phyloP scores from a whole-genome alignment of 2,888 invertebrate genomes.

The Notodonta dromedarius region DNA sequence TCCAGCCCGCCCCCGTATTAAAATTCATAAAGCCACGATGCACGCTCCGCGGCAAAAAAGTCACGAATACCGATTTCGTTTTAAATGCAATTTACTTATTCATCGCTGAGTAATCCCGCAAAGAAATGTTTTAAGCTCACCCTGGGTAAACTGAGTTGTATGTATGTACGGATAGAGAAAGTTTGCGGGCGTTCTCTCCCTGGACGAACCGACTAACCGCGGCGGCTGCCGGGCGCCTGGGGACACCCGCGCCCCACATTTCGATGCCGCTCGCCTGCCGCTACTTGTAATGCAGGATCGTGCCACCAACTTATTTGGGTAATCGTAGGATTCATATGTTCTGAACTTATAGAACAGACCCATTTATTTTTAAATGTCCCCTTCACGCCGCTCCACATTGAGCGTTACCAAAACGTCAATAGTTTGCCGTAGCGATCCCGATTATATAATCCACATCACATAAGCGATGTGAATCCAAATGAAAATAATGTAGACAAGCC shows the following conservation, averaged over 20 bases:
- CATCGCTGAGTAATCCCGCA: slow-evolving; percentile 57
- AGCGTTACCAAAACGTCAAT: background rate
- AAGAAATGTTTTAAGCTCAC: slow-evolving; percentile 57
- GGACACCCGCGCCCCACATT: slow-evolving; percentile 35
- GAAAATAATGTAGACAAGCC: slow-evolving; percentile 48
- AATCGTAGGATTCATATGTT: slow-evolving; percentile 36
- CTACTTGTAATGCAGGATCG: slow-evolving; percentile 48
- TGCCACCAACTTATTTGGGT: slow-evolving; percentile 46
- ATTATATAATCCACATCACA: slow-evolving; percentile 31
- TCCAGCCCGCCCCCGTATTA: slow-evolving; percentile 45
- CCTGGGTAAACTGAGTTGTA: slow-evolving; percentile 56
- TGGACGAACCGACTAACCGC: slow-evolving; percentile 44
- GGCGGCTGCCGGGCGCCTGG: slow-evolving; percentile 31
- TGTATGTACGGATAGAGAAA: slow-evolving; percentile 52
- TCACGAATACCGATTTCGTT: slow-evolving; percentile 46
- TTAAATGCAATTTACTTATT: slow-evolving; percentile 63
- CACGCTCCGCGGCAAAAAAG: slow-evolving; percentile 39
- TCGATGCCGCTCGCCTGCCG: slow-evolving; percentile 25
- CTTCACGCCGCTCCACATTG: background rate
- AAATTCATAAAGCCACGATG: slow-evolving; percentile 53
- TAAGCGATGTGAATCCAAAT: slow-evolving; percentile 36
- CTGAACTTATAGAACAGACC: slow-evolving; percentile 28
- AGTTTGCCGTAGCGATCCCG: slow-evolving; percentile 8
- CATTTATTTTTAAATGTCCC: slow-evolving; percentile 19
- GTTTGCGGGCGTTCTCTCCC: slow-evolving; percentile 50